A percentile compares a stretch with the other conserved stretches of the same genome.
Evolutionary conservation across 2,888 invertebrate genomes (phyloP).

Genomic region (Quadroppia sp.): DNA sequence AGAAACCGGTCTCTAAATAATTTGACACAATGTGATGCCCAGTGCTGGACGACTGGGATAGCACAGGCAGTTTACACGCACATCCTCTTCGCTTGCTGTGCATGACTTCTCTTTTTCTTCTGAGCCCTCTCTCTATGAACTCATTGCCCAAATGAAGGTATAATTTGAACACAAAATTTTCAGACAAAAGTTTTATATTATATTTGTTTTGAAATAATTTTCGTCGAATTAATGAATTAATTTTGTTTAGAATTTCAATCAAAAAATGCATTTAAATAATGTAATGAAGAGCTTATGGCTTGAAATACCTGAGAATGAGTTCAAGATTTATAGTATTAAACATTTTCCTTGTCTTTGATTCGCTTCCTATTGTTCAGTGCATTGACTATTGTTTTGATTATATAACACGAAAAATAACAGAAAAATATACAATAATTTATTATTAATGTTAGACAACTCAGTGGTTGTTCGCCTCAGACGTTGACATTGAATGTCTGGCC

Average conservation of each 20-base stretch:
- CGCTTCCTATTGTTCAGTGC: no score
- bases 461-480: not conserved
- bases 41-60: no score
- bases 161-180: no score
- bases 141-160: not conserved
- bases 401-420: not conserved
- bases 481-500: not conserved
- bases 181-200: no score
- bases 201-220: no score
- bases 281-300: no score
- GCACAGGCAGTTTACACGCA: constrained; percentile 7
- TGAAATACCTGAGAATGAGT: not conserved
- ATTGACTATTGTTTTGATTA: not conserved
- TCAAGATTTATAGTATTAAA: not conserved
- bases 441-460: not conserved
- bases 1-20: constrained; percentile 7
- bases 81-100: constrained; percentile 11
- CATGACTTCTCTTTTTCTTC: constrained; percentile 1
- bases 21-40: constrained; percentile 10
- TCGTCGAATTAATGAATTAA: no score
- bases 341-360: no score
- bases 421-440: no score
- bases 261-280: no score
- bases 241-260: no score
- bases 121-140: not conserved